phyloP scores from a whole-genome alignment of 2,888 invertebrate genomes.

The Nomada hirtipes region DNA sequence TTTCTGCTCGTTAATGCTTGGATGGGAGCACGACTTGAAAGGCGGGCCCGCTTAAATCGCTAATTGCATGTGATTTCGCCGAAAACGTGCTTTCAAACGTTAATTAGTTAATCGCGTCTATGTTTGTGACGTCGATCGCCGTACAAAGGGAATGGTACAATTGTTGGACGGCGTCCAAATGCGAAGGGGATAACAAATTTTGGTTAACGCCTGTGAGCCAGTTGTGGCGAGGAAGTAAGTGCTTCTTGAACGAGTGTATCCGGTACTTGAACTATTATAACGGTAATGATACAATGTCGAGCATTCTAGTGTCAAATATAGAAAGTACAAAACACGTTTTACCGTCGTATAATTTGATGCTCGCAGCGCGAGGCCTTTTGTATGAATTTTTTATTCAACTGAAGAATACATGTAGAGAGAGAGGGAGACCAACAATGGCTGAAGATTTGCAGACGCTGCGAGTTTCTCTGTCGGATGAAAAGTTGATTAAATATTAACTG shows the following conservation, averaged over 20 bases:
- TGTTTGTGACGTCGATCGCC: not conserved
- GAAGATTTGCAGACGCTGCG: no score
- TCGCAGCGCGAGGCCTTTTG: not conserved
- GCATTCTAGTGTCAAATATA: slow-evolving; percentile 20
- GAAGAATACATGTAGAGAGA: not conserved
- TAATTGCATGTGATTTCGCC: not conserved
- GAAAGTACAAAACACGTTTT: slow-evolving; percentile 11
- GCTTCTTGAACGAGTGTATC: slow-evolving; percentile 54
- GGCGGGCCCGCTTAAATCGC: not conserved
- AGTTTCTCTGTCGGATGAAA: no score
- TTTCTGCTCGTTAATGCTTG: not conserved
- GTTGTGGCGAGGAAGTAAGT: slow-evolving; percentile 37
- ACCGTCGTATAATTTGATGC: not conserved
- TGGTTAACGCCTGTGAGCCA: slow-evolving; percentile 32
- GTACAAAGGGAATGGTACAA: not conserved
- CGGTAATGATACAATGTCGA: slow-evolving; percentile 50
- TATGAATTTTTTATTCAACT: not conserved
- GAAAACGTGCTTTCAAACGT: not conserved
- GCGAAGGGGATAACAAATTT: slow-evolving; percentile 36
- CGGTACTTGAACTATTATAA: slow-evolving; percentile 56
- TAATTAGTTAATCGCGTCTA: slow-evolving; percentile 6
- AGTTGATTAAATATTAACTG: no score
- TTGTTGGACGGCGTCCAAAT: slow-evolving; percentile 23
- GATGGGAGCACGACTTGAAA: not conserved
- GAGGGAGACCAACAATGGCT: no score